These are phyloP conservation scores for Australoheros scitulus DNA, from an alignment of 2,113 vertebrate genomes.

Conservation along the genomic window DNA sequence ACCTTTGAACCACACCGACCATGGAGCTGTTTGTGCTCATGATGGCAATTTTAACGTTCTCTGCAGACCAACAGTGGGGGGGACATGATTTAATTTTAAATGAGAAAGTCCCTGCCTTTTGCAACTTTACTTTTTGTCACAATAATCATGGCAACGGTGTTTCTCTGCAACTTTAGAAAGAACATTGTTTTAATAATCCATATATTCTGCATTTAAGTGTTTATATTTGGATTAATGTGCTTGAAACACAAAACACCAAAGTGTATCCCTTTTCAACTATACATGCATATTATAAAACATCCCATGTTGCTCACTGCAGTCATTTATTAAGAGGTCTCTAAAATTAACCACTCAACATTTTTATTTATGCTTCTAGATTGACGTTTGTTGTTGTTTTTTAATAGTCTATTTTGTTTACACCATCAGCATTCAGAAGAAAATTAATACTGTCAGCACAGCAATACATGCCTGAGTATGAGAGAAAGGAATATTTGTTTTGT, in stretches of 20 bases:
- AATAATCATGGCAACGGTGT: neutral
- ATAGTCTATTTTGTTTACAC: neutral
- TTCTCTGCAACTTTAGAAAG: neutral
- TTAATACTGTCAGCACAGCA: neutral
- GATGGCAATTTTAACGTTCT: conserved; percentile 66
- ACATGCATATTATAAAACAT: neutral
- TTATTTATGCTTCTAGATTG: neutral
- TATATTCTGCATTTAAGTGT: neutral
- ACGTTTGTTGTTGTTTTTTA: neutral
- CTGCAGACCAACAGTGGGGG: conserved; percentile 29
- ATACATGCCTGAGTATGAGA: neutral
- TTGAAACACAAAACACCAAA: neutral
- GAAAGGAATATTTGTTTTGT: neutral
- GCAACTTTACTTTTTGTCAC: neutral
- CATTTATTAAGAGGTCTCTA: neutral
- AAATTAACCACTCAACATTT: neutral
- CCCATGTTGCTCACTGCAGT: neutral
- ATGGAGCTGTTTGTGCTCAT: conserved; percentile 67
- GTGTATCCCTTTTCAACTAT: neutral
- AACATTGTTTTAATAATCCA: neutral
- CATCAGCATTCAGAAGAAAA: neutral
- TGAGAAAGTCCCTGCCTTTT: neutral
- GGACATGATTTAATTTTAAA: conserved; percentile 32
- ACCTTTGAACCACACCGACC: conserved; percentile 77
- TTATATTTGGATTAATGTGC: neutral